Conservation (phyloP, 2,888 invertebrate species). For the Eremobia ochroleuca region DNA sequence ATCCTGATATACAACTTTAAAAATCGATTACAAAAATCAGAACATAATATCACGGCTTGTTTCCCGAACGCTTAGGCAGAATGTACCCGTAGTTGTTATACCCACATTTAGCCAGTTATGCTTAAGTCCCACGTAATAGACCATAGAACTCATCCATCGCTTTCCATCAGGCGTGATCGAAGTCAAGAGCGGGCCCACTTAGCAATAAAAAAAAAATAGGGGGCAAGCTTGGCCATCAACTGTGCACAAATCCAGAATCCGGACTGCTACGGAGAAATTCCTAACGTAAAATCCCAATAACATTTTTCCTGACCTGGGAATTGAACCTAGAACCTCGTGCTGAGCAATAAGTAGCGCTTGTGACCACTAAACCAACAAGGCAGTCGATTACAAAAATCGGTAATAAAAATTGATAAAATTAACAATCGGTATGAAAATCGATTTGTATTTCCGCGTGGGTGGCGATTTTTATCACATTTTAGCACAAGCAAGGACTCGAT, state of each 20-base stretch:
- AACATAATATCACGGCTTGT: not conserved
- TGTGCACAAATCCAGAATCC: not conserved
- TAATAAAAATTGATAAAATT: not conserved
- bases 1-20: conserved; percentile 32
- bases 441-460: conserved; percentile 42
- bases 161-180: no score
- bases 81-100: no score
- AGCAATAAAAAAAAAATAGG: no score
- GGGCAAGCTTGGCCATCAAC: not conserved
- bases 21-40: conserved; percentile 2
- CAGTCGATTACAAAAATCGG: not conserved
- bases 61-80: not conserved
- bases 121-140: no score
- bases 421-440: conserved; percentile 22
- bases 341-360: not conserved
- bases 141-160: no score
- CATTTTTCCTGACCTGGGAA: not conserved
- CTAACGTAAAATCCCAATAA: not conserved
- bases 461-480: conserved; percentile 45
- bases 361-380: not conserved
- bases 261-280: not conserved
- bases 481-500: conserved; percentile 59
- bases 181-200: no score
- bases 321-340: not conserved
- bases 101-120: no score